Evolutionary conservation across 1,140 invertebrate genomes (phyloP), one percentile per base, ranked within the genome.

Genomic region (Macrotrachela quadricornifera): DNA sequence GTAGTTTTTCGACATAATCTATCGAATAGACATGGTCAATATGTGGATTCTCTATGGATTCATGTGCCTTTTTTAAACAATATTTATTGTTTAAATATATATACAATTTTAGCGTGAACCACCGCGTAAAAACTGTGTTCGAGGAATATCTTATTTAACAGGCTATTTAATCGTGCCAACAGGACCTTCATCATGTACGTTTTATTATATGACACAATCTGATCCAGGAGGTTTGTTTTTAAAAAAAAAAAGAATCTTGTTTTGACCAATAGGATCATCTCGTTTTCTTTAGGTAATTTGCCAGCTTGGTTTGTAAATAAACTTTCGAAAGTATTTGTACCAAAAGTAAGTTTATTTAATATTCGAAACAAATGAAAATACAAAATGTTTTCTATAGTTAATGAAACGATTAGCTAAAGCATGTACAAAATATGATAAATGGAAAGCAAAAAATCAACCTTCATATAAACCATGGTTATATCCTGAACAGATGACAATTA

Each of bases 301-400:
- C 85, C 84, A 12, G 77, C 79, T 11, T 88, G 85, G 84, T 70
- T 85, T 44, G 82, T 87, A 14, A 88, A 90, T 68, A 82, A 81
- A 72, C 76, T 83, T 47, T 85, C 84, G 36, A 80, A 83, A 59
- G 81, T 82, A 61, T 75, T 86, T 62, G 83, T 83, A 8, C 84
- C 84, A 16, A 81, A 81, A 67, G 75, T 73, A 62, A 59, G 56
- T 30, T 2, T 30, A 30, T 2, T 30, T 30, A 30, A 30, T 30
- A 4, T 49, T 16, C n/a, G 6, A 47, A 37, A 9, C 2, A 2
- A 30, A 30, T 30, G 21, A n/a, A 46, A 13, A 43, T 3, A 9
- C n/a, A 13, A 46, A 14, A 14, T 18, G 2, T 46, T 1, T 37
- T 16, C 9, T 13, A n/a, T 39, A 46, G 11, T 6, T 44, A 43